phyloP scores from a whole-genome alignment of 2,888 invertebrate genomes.

The Biston stratarius region DNA sequence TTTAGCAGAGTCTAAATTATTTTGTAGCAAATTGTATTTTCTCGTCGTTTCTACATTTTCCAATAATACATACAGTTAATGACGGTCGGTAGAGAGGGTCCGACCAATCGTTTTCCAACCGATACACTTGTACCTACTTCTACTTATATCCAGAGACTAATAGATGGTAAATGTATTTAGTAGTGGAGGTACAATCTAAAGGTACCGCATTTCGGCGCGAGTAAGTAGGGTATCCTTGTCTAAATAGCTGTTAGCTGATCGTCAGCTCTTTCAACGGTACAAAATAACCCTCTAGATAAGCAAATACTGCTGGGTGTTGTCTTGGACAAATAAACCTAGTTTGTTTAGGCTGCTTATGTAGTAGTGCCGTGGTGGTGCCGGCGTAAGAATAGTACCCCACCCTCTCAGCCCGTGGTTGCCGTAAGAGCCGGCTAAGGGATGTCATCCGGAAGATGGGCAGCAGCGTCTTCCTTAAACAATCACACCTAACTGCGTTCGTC shows the following conservation, averaged over 20 bases:
- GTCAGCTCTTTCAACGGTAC: slow-evolving; percentile 12
- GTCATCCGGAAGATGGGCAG: no score
- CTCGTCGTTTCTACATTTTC: no score
- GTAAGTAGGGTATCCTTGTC: slow-evolving; percentile 3
- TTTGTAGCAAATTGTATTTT: no score
- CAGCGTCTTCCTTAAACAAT: no score
- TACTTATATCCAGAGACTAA: background rate
- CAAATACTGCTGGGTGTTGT: background rate
- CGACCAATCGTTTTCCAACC: background rate
- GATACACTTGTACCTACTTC: background rate
- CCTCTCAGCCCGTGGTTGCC: no score
- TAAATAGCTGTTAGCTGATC: slow-evolving; percentile 17
- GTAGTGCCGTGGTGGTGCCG: no score
- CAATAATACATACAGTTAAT: background rate
- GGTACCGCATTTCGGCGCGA: background rate
- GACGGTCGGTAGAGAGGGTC: background rate
- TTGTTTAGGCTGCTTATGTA: no score
- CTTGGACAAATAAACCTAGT: background rate
- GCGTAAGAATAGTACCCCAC: no score
- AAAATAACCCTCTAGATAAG: slow-evolving; percentile 8
- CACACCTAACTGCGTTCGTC: no score
- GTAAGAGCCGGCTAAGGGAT: no score
- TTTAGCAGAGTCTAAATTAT: no score
- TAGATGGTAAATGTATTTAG: background rate
- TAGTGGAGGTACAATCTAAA: background rate